Evolutionary conservation across 2,888 invertebrate genomes (phyloP), one percentile per base, ranked within the genome.

Genomic region (Microctonus hyperodae): DNA sequence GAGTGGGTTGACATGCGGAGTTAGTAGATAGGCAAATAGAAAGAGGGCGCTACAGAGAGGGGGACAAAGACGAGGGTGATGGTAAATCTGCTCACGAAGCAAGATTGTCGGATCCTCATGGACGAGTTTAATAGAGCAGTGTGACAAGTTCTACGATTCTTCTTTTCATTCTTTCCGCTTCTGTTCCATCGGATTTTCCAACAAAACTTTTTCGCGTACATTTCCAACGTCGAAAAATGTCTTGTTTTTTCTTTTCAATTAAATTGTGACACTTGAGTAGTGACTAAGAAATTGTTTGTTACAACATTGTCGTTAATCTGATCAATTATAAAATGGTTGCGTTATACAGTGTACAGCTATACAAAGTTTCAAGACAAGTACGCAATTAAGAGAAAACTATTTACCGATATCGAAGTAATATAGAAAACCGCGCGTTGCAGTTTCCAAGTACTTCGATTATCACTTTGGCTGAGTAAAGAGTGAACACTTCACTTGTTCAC

Each of bases 71-170:
- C 57, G n/a, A n/a, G 33, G 51, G 37, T 44, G 28, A 51, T 22
- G 56, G 64, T 64, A 57, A 64, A 64, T 64, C 50, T 64, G 31
- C 48, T 57, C 57, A 23, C n/a, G 44, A 31, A 33, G 48, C 10
- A 31, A 55, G 64, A 64, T 56, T 33, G 56, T 57, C 33, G 56
- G 56, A 62, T 35, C 23, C 55, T 28, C 28, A 31, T 23, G 44
- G 53, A 57, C 48, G 48, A 25, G 58, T 33, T 50, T 53, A 62
- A 58, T 25, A 53, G 59, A 65, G 53, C 35, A 37, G 51, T 60
- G 51, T 13, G 63, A 63, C 55, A 63, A 55, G 55, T 63, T 56
- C 40, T 53, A 55, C 25, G 31, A n/a, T 51, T 51, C 23, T 25
- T 56, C 5, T 40, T 63, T 20, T 40, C 48, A 10, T 37, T 40